Evolutionary conservation across 2,888 invertebrate genomes (phyloP).

Genomic region (Chelonus formosanus): DNA sequence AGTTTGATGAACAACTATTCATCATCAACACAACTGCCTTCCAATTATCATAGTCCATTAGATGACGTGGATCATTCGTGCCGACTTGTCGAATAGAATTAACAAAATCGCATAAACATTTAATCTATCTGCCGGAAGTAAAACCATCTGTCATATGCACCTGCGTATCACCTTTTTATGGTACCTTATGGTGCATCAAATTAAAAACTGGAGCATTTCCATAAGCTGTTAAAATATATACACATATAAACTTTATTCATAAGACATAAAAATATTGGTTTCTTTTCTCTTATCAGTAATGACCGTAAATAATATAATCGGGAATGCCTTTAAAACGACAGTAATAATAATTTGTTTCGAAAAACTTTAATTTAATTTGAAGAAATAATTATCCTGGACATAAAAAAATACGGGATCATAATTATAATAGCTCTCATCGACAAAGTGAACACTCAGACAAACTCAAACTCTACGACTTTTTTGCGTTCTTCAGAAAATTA

Average conservation of each 20-base stretch:
- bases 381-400: too few relatives aligned
- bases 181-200: slow-evolving; percentile 46
- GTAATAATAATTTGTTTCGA: too few relatives aligned
- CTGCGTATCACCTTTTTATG: slow-evolving; percentile 44
- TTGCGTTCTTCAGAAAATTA: slow-evolving; percentile 24
- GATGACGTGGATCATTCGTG: slow-evolving; percentile 27
- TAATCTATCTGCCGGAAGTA: slow-evolving; percentile 52
- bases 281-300: too few relatives aligned
- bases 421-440: too few relatives aligned
- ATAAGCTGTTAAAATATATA: neutral
- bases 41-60: slow-evolving; percentile 43
- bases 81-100: slow-evolving; percentile 44
- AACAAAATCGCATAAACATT: slow-evolving; percentile 49
- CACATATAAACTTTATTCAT: slow-evolving; percentile 8
- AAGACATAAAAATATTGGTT: neutral
- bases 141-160: slow-evolving; percentile 58
- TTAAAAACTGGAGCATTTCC: slow-evolving; percentile 29
- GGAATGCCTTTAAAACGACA: too few relatives aligned
- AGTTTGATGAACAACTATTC: slow-evolving; percentile 29
- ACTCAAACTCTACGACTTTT: too few relatives aligned
- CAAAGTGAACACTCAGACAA: too few relatives aligned
- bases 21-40: slow-evolving; percentile 18
- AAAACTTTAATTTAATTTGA: neutral
- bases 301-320: too few relatives aligned
- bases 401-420: too few relatives aligned